phyloP scores from a whole-genome alignment of 2,797 vertebrate genomes.

The Zenarchopterus dispar region DNA sequence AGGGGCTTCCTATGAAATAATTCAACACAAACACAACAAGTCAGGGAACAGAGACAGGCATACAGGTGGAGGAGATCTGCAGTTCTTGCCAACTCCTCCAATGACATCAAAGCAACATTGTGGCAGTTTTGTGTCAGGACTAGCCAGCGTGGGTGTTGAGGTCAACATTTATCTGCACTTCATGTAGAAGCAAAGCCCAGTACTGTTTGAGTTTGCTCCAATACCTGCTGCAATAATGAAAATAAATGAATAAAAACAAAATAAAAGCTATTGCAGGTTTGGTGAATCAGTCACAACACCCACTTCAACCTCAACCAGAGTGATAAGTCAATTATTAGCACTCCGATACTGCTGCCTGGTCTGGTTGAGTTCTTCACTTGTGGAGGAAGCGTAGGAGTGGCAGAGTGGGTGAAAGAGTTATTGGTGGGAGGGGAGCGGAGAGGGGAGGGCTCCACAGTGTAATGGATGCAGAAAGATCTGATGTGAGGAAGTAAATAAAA shows the following conservation, averaged over 20 bases:
- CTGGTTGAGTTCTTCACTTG: constrained; percentile 32
- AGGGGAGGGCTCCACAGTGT: constrained; percentile 29
- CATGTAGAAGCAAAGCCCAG: constrained; percentile 1
- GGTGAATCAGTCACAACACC: constrained; percentile 60
- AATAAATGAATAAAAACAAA: constrained; percentile 13
- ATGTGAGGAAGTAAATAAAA: constrained; percentile 27
- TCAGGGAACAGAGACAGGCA: constrained; percentile 13
- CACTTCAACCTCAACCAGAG: constrained; percentile 50
- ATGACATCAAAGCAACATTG: constrained; percentile 1
- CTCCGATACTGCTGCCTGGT: constrained; percentile 29
- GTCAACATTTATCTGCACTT: constrained; percentile 1
- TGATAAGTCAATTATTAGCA: constrained; percentile 37
- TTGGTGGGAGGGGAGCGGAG: background rate
- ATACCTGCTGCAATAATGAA: constrained; percentile 11
- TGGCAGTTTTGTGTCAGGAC: constrained; percentile 9
- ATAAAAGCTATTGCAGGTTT: constrained; percentile 6
- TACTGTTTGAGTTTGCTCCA: background rate
- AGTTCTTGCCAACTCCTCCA: constrained; percentile 5
- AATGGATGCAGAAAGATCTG: constrained; percentile 28
- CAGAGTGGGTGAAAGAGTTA: constrained; percentile 41
- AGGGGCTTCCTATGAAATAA: constrained; percentile 86
- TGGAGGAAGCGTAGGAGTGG: constrained; percentile 47
- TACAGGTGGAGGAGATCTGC: background rate
- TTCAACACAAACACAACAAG: constrained; percentile 30
- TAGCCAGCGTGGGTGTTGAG: constrained; percentile 7